Conservation (phyloP, 2,797 vertebrate genomes). For the Gallinago nigripennis region DNA sequence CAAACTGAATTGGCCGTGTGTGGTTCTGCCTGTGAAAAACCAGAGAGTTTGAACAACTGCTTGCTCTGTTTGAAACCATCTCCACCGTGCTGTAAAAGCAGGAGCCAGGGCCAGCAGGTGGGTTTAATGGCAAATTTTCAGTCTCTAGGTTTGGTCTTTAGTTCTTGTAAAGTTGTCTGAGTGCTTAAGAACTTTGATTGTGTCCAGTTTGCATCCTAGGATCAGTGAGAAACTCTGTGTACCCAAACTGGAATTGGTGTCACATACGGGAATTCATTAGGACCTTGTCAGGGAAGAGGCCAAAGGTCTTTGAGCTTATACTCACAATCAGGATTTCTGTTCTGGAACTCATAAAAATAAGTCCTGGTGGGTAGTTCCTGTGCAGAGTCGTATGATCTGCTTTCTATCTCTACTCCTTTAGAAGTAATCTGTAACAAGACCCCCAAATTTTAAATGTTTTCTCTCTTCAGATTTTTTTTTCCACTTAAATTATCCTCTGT, state of each 20-base stretch:
- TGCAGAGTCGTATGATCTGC: neutral
- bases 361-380: neutral
- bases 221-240: neutral
- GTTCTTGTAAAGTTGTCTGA: neutral
- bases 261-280: neutral
- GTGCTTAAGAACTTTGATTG: neutral
- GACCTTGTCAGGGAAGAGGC: neutral
- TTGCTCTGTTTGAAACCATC: neutral
- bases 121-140: neutral
- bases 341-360: neutral
- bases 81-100: neutral
- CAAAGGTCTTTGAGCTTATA: neutral
- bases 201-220: neutral
- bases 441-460: neutral
- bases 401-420: neutral
- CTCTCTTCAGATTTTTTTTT: neutral
- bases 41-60: neutral
- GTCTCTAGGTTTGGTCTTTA: neutral
- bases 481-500: neutral
- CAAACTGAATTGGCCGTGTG: neutral
- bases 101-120: neutral
- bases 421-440: neutral
- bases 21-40: neutral
- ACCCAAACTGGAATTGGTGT: neutral
- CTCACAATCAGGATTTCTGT: neutral